These are phyloP conservation scores for Euplexia lucipara DNA, from an alignment of 2,888 invertebrate genomes.

Conservation along the genomic window DNA sequence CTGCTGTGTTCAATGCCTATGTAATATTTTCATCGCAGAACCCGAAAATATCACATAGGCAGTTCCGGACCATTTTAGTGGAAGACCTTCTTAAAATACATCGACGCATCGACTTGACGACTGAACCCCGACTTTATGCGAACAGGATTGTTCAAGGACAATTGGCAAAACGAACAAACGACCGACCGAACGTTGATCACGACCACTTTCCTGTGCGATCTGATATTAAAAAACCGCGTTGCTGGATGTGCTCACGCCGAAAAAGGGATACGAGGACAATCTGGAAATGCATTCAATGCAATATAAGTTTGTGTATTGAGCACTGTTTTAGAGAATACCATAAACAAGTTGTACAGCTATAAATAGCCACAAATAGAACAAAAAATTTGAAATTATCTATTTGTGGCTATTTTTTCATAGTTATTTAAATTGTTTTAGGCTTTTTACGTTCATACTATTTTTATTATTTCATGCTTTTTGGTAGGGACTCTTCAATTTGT, in stretches of 20 bases:
- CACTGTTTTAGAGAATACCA: slow-evolving; percentile 9
- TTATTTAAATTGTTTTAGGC: no score
- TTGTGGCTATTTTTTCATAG: no score
- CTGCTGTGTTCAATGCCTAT: slow-evolving; percentile 2
- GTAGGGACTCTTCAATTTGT: no score
- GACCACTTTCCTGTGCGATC: slow-evolving; percentile 4
- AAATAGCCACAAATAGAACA: no score
- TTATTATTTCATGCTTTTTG: no score
- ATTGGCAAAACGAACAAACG: no score
- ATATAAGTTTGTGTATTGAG: slow-evolving; percentile 7
- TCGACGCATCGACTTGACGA: slow-evolving; percentile 28
- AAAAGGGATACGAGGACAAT: slow-evolving; percentile 1
- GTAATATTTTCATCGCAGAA: slow-evolving; percentile 9
- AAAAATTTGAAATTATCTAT: no score
- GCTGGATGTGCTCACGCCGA: slow-evolving; percentile 19
- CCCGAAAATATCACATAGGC: slow-evolving; percentile 25
- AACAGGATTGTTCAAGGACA: background rate
- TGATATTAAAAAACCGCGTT: background rate
- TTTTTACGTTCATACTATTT: no score
- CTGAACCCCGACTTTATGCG: slow-evolving; percentile 18
- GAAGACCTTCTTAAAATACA: slow-evolving; percentile 27
- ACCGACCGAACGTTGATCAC: slow-evolving; percentile 1
- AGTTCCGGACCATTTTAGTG: slow-evolving; percentile 24
- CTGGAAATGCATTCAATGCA: slow-evolving; percentile 12
- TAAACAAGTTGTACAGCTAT: no score